Percentiles rank a stretch among this genome's conserved stretches.
Conservation (phyloP, 2,797 vertebrate species). For the Chelidonichthys spinosus region DNA sequence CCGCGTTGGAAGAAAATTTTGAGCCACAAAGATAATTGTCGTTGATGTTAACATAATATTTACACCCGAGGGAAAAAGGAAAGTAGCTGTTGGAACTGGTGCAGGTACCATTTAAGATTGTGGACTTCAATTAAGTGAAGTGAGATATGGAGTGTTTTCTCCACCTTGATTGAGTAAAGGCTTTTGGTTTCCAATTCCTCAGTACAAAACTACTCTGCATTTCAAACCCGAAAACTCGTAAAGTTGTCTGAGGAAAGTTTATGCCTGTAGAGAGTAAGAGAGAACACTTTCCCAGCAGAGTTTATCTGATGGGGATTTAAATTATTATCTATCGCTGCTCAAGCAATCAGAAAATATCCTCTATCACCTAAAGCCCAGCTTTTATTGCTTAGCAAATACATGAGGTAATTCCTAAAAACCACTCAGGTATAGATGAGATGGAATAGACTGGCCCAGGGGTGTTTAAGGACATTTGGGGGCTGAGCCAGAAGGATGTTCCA, state of each 20-base stretch:
- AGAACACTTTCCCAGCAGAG: constrained; percentile 38
- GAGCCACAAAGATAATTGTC: constrained; percentile 6
- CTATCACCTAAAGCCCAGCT: constrained; percentile 38
- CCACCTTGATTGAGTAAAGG: constrained; percentile 30
- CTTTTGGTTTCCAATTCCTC: constrained; percentile 52
- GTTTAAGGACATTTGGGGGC: constrained; percentile 24
- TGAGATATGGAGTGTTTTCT: constrained; percentile 34
- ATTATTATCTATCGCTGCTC: constrained; percentile 46
- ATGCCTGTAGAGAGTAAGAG: constrained; percentile 28
- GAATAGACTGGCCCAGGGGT: constrained; percentile 15
- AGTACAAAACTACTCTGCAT: constrained; percentile 36
- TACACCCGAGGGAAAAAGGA: background rate
- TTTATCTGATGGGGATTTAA: constrained; percentile 52
- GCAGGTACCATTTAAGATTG: constrained; percentile 4
- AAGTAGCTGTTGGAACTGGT: constrained; percentile 1
- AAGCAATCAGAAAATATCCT: constrained; percentile 52
- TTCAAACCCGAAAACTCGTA: constrained; percentile 40
- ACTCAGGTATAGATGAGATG: constrained; percentile 32
- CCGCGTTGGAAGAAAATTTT: background rate
- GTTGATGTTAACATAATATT: constrained; percentile 12
- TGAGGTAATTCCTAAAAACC: constrained; percentile 38
- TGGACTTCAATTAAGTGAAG: constrained; percentile 36
- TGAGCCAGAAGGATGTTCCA: constrained; percentile 12
- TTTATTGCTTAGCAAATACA: constrained; percentile 54
- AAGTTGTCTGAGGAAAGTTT: constrained; percentile 39